Evolutionary conservation across 1,140 invertebrate species (phyloP).

Genomic region (Plectrocnemia conspersa): DNA sequence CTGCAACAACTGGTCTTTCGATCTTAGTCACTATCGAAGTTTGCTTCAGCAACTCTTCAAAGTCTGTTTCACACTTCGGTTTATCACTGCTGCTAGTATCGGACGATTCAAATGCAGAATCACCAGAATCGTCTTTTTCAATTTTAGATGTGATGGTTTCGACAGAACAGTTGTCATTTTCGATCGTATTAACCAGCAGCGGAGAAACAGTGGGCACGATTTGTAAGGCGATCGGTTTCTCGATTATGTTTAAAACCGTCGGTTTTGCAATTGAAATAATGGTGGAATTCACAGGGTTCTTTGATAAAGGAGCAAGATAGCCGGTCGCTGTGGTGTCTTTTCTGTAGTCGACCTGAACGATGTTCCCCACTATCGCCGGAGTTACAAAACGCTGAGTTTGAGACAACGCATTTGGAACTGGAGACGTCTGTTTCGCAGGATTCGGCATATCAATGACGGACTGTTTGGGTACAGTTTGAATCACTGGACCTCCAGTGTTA

Average conservation of each 20-base stretch:
- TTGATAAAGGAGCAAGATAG: constrained; percentile 7
- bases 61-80: constrained; percentile 49
- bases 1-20: constrained; percentile 25
- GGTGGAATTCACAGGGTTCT: constrained; percentile 1
- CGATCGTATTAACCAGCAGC: not conserved
- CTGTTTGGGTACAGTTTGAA: not conserved
- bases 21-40: constrained; percentile 51
- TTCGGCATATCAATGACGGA: not conserved
- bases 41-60: constrained; percentile 51
- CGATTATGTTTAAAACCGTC: not conserved
- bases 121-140: not conserved
- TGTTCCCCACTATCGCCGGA: constrained; percentile 8
- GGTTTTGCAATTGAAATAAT: constrained; percentile 16
- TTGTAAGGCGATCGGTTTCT: constrained; percentile 17
- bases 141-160: too few relatives aligned
- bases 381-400: constrained; percentile 15
- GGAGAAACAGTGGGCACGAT: not conserved
- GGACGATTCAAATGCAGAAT: not conserved
- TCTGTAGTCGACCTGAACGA: constrained; percentile 7
- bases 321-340: constrained; percentile 16
- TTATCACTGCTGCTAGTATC: constrained; percentile 12
- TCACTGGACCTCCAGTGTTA: constrained; percentile 5
- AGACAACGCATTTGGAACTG: constrained; percentile 7
- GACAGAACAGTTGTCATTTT: not conserved
- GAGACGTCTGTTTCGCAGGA: constrained; percentile 15